Percentiles rank a stretch among this genome's conserved stretches.
phyloP scores from a whole-genome alignment of 2,113 vertebrate genomes.

The Hydropotes inermis region DNA sequence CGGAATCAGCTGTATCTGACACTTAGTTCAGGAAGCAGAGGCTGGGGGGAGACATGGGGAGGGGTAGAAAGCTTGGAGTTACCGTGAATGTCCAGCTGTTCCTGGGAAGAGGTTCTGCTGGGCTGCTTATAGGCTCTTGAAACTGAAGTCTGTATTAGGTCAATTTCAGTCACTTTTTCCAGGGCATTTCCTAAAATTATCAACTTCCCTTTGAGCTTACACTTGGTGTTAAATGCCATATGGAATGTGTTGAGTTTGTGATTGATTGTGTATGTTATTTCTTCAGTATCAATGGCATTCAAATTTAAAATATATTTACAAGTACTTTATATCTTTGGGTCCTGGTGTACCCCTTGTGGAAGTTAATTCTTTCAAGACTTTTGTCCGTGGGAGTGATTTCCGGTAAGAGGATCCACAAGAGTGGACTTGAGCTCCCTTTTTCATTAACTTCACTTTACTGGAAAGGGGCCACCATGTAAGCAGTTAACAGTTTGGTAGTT shows the following conservation, averaged over 20 bases:
- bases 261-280: not conserved
- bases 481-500: not conserved
- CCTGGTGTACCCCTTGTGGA: not conserved
- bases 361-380: not conserved
- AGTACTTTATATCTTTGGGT: not conserved
- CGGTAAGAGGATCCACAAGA: not conserved
- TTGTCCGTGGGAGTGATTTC: not conserved
- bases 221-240: not conserved
- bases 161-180: not conserved
- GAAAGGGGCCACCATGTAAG: not conserved
- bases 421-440: not conserved
- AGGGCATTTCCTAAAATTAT: not conserved
- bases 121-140: not conserved
- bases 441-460: not conserved
- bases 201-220: not conserved
- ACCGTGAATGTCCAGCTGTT: not conserved
- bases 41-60: too few relatives aligned
- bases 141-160: not conserved
- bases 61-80: not conserved
- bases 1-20: not conserved
- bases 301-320: not conserved
- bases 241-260: not conserved
- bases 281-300: not conserved
- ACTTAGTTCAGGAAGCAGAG: not conserved
- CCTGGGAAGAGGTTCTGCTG: not conserved